Evolutionary conservation across 1,140 invertebrate species (phyloP), one percentile per base, ranked within the genome.

Genomic region (Hermetia illucens): DNA sequence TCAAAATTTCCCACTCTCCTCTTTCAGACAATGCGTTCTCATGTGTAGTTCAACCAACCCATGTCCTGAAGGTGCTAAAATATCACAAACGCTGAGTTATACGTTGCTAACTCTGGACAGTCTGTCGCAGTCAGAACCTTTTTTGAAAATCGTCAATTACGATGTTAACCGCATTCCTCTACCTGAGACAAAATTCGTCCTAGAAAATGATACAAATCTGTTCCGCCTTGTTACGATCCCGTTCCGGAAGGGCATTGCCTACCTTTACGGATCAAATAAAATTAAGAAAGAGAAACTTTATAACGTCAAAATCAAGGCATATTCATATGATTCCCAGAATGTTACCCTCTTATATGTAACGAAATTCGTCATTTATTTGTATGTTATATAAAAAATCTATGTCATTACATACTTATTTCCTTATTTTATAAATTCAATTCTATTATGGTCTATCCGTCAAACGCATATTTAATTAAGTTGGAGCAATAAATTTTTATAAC

Each of bases 61-160:
- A 10, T 35, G 34, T 20, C 5, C 8, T 16, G 34, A 35, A 6
- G 19, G 21, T 20, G 34, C 34, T 5, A 16, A 18, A 35, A 21
- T 18, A 18, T 16, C 34, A 6, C 16, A 35, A 20, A 35, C 34
- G 15, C 17, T 35, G 8, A 35, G 16, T 18, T 35, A 35, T 15
- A 35, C 16, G 5, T 6, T 35, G 10, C 34, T 35, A 12, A 13
- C 16, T 9, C 5, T 35, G 8, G 17, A 35, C 10, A 18, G 8
- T 12, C 10, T 35, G 4, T n/a, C 10, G 9, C 21, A n/a, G 8
- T 9, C 10, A 10, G 34, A 13, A 16, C 34, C 34, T 9, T 10
- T 35, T 13, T 15, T 35, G 20, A 35, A 35, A 35, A 13, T 35
- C 12, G 34, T 35, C 8, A 35, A 18, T 20, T 35, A 35, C 21